These are phyloP conservation scores for Astreopora myriophthalma DNA, from an alignment of 64 coral and sea anemone species.

Conservation along the genomic window DNA sequence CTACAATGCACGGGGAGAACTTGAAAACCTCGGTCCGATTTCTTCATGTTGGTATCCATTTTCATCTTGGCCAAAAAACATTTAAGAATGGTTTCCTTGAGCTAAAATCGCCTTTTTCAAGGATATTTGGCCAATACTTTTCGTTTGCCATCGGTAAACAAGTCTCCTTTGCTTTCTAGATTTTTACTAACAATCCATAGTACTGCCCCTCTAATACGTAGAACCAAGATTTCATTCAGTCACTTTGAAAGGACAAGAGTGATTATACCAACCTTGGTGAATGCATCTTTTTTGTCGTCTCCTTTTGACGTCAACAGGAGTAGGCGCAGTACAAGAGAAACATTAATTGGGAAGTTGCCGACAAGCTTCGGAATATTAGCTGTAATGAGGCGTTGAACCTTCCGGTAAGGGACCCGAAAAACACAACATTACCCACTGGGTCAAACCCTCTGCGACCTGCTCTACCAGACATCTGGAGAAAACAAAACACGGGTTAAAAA, in stretches of 20 bases:
- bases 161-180: too few species aligned
- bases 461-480: constrained; percentile 77
- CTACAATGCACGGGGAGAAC: too few species aligned
- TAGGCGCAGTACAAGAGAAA: constrained; percentile 73
- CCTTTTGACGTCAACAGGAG: constrained; percentile 60
- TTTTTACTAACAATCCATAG: too few species aligned
- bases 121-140: too few species aligned
- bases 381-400: constrained; percentile 76
- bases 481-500: not conserved
- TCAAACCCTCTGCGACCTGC: constrained; percentile 86
- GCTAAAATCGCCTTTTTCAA: too few species aligned
- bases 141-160: too few species aligned
- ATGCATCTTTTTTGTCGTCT: constrained; percentile 45
- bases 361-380: constrained; percentile 71
- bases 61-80: too few species aligned
- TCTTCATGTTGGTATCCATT: too few species aligned
- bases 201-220: too few species aligned
- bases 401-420: constrained; percentile 77
- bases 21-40: too few species aligned
- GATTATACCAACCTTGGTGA: constrained; percentile 36
- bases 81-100: too few species aligned
- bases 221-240: not conserved
- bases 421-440: constrained; percentile 74
- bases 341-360: constrained; percentile 79
- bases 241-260: not conserved